phyloP scores from a whole-genome alignment of 2,113 vertebrate genomes.

The Meleagris gallopavo region DNA sequence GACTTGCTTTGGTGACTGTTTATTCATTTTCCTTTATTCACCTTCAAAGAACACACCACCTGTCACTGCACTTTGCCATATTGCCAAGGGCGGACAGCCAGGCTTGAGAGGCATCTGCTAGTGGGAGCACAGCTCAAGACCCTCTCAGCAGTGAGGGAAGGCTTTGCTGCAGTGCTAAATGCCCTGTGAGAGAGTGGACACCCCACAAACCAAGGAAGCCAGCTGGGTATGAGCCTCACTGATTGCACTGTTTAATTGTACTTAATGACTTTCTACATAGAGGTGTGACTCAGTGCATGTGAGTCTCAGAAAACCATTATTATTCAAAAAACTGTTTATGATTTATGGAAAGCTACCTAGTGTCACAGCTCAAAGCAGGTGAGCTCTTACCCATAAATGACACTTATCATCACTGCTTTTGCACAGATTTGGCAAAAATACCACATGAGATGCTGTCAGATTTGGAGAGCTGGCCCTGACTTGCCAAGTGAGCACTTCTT shows the following conservation, averaged over 20 bases:
- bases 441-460: not conserved
- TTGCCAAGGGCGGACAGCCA: not conserved
- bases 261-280: not conserved
- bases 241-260: not conserved
- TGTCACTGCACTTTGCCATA: not conserved
- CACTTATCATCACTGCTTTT: not conserved
- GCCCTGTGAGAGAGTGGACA: not conserved
- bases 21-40: not conserved
- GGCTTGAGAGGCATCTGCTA: not conserved
- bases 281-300: accelerated
- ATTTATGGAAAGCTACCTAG: not conserved
- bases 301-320: not conserved
- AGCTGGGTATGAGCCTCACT: not conserved
- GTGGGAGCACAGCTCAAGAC: not conserved
- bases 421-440: not conserved
- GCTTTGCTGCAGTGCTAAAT: not conserved
- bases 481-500: not conserved
- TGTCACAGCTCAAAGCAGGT: not conserved
- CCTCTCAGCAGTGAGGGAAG: accelerated
- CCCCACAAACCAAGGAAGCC: not conserved
- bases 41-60: constrained; percentile 51
- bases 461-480: not conserved
- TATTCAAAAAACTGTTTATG: not conserved
- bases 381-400: not conserved
- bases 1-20: constrained; percentile 39